Conservation (phyloP, 1,140 invertebrate species). For the Pseudomyrmex pallidus region DNA sequence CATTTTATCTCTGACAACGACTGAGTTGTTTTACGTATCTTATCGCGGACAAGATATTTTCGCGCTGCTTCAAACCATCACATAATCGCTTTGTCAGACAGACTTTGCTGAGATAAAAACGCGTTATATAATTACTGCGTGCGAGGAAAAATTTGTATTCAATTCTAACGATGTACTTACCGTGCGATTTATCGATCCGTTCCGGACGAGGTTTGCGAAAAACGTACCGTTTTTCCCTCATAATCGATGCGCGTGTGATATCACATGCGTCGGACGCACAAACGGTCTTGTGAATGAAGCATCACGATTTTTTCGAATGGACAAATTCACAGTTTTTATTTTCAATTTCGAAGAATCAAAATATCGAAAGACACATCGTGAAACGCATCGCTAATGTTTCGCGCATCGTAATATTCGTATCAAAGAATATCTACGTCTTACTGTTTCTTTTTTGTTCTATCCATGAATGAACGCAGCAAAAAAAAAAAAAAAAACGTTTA, state of each 20-base stretch:
- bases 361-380: background rate
- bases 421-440: background rate
- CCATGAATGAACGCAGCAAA: background rate
- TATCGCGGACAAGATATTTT: background rate
- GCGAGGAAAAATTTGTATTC: background rate
- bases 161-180: slow-evolving; percentile 8
- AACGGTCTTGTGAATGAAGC: slow-evolving; percentile 1
- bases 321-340: slow-evolving; percentile 23
- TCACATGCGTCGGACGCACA: too few relatives aligned
- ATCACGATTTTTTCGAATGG: slow-evolving; percentile 21
- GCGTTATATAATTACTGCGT: background rate
- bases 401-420: background rate
- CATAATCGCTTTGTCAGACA: background rate
- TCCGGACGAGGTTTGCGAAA: background rate
- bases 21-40: slow-evolving; percentile 9
- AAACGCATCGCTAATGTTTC: background rate
- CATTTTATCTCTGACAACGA: background rate
- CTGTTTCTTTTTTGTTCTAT: background rate
- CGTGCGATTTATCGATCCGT: background rate
- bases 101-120: background rate
- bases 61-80: background rate
- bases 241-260: too few relatives aligned
- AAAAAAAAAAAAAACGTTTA: background rate
- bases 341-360: slow-evolving; percentile 4
- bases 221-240: too few relatives aligned